Evolutionary conservation across 2,113 vertebrate genomes (phyloP).

Genomic region (Geococcyx californianus): DNA sequence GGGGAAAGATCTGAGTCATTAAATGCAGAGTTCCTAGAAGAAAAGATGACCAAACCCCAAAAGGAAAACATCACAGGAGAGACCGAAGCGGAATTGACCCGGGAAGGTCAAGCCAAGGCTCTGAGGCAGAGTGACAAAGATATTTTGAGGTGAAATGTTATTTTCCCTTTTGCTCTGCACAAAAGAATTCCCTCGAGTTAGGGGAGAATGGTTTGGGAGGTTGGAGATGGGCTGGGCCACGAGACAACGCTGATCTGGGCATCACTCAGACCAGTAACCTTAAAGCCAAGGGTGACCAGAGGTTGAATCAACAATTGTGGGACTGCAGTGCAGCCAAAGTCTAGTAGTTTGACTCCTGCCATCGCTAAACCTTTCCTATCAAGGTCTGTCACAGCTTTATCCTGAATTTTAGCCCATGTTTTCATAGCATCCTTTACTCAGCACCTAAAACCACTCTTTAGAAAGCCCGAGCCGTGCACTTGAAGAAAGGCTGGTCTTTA

Average conservation of each 20-base stretch:
- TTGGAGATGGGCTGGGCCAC: not conserved
- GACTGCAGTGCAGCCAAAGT: accelerated
- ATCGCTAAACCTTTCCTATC: not conserved
- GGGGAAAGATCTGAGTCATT: not conserved
- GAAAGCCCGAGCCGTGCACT: not conserved
- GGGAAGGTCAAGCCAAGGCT: not conserved
- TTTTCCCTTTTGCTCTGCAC: not conserved
- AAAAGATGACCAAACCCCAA: not conserved
- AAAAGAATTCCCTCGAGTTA: too few relatives aligned
- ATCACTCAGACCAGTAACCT: not conserved
- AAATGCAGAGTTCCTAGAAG: not conserved
- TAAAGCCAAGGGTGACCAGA: not conserved
- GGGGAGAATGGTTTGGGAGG: not conserved
- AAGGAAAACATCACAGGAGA: not conserved
- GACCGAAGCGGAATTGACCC: not conserved
- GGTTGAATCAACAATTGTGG: accelerated
- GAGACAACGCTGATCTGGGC: not conserved
- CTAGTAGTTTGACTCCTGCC: not conserved
- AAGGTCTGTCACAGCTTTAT: not conserved
- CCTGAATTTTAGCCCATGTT: not conserved
- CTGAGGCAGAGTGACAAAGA: not conserved
- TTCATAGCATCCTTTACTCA: not conserved
- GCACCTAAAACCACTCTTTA: not conserved
- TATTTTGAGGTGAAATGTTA: not conserved
- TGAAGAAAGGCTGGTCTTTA: not conserved